Conservation (phyloP, 2,797 vertebrate genomes). For the Acipenser oxyrinchus region DNA sequence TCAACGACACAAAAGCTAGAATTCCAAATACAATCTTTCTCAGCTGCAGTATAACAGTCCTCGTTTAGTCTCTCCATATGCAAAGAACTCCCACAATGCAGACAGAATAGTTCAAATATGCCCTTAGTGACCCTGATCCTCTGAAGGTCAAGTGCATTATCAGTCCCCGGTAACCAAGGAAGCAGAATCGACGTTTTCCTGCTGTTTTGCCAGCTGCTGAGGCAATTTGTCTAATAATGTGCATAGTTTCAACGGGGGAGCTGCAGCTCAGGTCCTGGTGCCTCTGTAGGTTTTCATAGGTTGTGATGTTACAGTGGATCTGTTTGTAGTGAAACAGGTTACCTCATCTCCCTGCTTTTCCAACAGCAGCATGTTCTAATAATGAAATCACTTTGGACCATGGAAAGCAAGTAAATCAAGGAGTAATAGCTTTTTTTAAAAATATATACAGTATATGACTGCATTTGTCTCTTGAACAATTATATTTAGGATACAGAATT, state of each 20-base stretch:
- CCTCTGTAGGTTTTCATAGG: background rate
- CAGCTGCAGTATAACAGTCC: conserved; percentile 22
- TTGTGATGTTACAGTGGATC: background rate
- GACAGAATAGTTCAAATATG: conserved; percentile 37
- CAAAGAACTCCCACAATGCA: conserved; percentile 23
- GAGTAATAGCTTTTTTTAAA: no score
- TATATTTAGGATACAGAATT: no score
- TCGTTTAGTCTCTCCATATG: conserved; percentile 12
- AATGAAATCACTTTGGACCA: no score
- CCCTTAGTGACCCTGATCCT: conserved; percentile 41
- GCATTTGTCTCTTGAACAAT: no score
- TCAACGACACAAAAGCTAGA: conserved; percentile 29
- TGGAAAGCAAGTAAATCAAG: no score
- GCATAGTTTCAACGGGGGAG: conserved; percentile 32
- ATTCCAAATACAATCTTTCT: conserved; percentile 6
- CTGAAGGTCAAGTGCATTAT: conserved; percentile 48
- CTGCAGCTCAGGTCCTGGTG: background rate
- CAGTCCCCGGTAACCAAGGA: conserved; percentile 46
- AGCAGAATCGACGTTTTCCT: conserved; percentile 37
- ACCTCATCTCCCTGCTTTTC: background rate
- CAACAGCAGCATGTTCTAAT: no score
- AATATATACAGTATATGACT: no score
- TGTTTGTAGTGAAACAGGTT: background rate
- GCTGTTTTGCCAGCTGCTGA: conserved; percentile 43
- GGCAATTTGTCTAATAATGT: conserved; percentile 35